Evolutionary conservation across 1,140 invertebrate species (phyloP), one percentile per base, ranked within the genome.

Genomic region (Parasteatoda tepidariorum): DNA sequence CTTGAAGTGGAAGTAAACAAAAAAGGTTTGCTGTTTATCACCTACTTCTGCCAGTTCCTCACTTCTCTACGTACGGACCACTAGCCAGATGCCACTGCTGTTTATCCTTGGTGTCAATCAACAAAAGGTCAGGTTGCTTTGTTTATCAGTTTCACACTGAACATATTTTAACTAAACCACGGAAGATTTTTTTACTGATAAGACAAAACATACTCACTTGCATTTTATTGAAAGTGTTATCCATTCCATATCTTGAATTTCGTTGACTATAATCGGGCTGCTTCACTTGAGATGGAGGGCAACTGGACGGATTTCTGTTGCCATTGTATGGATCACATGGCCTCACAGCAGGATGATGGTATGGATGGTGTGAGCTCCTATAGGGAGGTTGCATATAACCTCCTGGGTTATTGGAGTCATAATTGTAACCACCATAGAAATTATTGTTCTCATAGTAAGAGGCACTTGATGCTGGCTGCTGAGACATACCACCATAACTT

Each of bases 401-500:
- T 9, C 38, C 38, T n/a, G n/a, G n/a, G n/a, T n/a, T 59, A 2
- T 26, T 61, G 24, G 64, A 79, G 61, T 33, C 28, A n/a, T 59
- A 26, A n/a, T n/a, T n/a, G 64, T 67, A 67, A n/a, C 34, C 57
- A n/a, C 34, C 57, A 28, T 62, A 59, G 38, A 38, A 81, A 30
- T 66, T 64, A 22, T 70, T 81, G 48, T 41, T 59, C 18, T 81
- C 78, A 41, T 55, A 75, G 57, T 55, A 64, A 30, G 73, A 75
- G 59, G 73, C 73, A 75, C 73, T 75, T 15, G 70, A 74, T 38
- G 73, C 24, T 22, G 73, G 64, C 57, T 75, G 73, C 24, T 67
- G 64, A 24, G 64, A 34, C 41, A 67, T 48, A 18, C 62, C 75
- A 18, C 62, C 75, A 79, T 79, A 79, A 34, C n/a, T 34, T 31